A percentile compares a stretch with the other conserved stretches of the same genome.
Conservation (phyloP, 2,113 vertebrate species). For the Mormyrus iriodes region DNA sequence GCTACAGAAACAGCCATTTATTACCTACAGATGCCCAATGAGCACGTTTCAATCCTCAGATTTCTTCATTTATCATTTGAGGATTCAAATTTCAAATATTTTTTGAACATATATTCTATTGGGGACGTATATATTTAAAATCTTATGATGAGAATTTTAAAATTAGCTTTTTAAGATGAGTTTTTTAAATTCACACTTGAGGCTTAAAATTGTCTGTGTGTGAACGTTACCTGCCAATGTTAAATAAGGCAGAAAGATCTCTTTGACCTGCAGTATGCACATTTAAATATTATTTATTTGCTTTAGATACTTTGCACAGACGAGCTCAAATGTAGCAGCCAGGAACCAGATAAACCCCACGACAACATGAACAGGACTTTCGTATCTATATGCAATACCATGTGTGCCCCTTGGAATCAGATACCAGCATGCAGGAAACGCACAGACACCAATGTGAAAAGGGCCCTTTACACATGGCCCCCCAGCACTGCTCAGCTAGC, state of each 20-base stretch:
- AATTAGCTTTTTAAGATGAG: background rate
- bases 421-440: background rate
- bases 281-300: background rate
- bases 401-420: background rate
- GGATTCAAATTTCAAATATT: background rate
- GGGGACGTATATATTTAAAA: background rate
- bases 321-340: background rate
- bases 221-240: background rate
- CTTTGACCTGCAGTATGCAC: background rate
- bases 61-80: background rate
- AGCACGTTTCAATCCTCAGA: background rate
- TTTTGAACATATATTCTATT: background rate
- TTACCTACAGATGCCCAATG: background rate
- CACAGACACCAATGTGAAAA: background rate
- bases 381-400: background rate
- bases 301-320: background rate
- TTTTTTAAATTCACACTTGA: background rate
- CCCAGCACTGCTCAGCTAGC: background rate
- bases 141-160: background rate
- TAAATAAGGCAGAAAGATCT: background rate
- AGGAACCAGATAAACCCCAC: background rate
- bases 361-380: background rate
- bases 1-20: background rate
- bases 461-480: too few relatives aligned
- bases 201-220: background rate